phyloP scores from a whole-genome alignment of 2,113 vertebrate genomes.

The Apaloderma vittatum region DNA sequence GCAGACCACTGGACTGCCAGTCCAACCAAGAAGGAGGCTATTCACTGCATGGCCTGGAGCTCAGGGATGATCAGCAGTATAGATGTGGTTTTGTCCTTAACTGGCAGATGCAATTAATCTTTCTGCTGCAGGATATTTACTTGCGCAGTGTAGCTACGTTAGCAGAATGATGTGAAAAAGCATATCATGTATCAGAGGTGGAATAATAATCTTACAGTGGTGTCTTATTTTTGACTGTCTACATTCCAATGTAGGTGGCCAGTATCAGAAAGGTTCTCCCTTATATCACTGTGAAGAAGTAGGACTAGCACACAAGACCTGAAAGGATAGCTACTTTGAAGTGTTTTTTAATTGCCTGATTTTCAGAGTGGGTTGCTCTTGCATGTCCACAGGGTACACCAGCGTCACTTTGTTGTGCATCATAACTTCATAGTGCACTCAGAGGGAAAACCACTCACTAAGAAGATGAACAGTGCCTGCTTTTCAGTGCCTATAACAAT shows the following conservation, averaged over 20 bases:
- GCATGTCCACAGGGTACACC: constrained; percentile 25
- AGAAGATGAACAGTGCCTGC: constrained; percentile 43
- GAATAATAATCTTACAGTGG: neutral
- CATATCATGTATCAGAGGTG: neutral
- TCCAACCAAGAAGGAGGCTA: neutral
- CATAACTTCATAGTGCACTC: constrained; percentile 31
- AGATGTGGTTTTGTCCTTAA: neutral
- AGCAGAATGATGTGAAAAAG: neutral
- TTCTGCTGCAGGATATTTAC: constrained; percentile 16
- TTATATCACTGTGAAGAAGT: neutral
- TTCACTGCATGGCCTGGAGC: neutral
- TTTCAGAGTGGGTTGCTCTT: constrained; percentile 29
- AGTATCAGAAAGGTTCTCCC: neutral
- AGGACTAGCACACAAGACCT: neutral
- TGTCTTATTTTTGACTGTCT: neutral
- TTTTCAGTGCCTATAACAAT: constrained; percentile 39
- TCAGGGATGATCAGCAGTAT: neutral
- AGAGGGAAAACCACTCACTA: constrained; percentile 62
- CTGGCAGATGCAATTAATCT: constrained; percentile 7
- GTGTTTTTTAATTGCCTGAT: constrained; percentile 49
- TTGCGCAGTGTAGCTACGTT: neutral
- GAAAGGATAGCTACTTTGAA: constrained; percentile 34
- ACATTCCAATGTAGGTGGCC: neutral
- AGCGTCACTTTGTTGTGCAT: constrained; percentile 59
- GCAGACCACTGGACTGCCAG: neutral